Percentiles rank a stretch among this genome's conserved stretches.
Conservation (phyloP, 2,888 invertebrate genomes). For the Adineta ricciae region DNA sequence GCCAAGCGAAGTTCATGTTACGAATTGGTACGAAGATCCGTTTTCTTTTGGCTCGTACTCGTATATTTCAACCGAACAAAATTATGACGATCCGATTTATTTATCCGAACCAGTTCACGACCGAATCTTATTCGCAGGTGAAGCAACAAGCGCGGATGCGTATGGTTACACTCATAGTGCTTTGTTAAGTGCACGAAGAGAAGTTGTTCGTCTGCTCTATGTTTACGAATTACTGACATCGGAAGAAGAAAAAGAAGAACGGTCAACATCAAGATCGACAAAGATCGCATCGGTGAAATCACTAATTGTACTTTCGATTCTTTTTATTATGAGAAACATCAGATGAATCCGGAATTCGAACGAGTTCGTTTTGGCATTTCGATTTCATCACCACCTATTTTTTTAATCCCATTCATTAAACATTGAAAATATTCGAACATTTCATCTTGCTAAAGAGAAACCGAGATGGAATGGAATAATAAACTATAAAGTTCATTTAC, state of each 20-base stretch:
- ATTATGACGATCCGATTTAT: background rate
- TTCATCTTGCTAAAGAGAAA: background rate
- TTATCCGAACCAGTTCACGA: background rate
- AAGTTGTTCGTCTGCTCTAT: background rate
- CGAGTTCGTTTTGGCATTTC: background rate
- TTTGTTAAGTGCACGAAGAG: background rate
- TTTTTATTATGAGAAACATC: too few relatives aligned
- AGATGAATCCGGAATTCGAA: background rate
- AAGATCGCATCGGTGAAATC: background rate
- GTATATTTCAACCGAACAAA: background rate
- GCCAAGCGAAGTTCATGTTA: background rate
- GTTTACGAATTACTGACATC: background rate
- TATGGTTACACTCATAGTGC: constrained; percentile 19
- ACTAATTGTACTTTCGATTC: too few relatives aligned
- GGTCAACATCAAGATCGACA: background rate
- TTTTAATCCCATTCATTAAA: background rate
- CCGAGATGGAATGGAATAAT: background rate
- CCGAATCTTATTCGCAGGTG: background rate
- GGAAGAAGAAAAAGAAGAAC: too few relatives aligned
- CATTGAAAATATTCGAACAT: background rate
- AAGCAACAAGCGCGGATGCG: background rate
- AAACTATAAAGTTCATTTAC: background rate
- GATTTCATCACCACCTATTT: background rate
- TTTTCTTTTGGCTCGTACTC: background rate
- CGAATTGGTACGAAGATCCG: background rate